Base-by-base conservation (phyloP, 2,888 invertebrate species). In the Blera fallax region DNA sequence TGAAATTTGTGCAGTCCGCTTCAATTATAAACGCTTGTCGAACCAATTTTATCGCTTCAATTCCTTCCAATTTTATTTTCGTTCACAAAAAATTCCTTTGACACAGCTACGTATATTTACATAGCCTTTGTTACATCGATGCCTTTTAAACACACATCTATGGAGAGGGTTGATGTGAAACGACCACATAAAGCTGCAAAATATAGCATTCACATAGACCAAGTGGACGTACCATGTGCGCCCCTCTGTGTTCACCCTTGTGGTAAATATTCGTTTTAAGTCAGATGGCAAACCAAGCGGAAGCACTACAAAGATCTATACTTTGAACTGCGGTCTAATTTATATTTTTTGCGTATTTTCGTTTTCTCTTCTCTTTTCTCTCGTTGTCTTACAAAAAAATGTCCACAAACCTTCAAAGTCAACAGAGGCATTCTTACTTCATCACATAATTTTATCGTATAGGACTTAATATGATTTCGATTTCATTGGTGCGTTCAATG, bases 271-370 rank as follows among this genome's bases (percentile, higher is more conserved):
- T 85, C 76, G 81, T 72, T 85, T 85, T 56, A 72, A 85, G 85
- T 81, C 81, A 77, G 65, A 62, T 54, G 54, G 54, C 54, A 81
- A 77, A 67, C 85, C 85, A 81, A 76, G 60, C 81, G 85, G 81
- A 85, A 85, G 81, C 85, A 81, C 81, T 81, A 76, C 81, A 76
- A 76, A 72, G 76, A 76, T 72, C 76, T 60, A 80, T 85, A 76
- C 85, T 85, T 72, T 81, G 81, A 85, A 85, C 76, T 81, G 81
- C 60, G 85, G 70, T 76, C 81, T 81, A 85, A 85, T 81, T 76
- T 77, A 70, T 78, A 62, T 64, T 64, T 76, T 80, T 84, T 69
- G 67, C 65, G 78, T 78, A 52, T 27, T 43, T 60, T 8, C 40
- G 10, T 69, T 43, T 43, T 11, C 52, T 40, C 45, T 64, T 32